Conservation (phyloP, 2,797 vertebrate species). For the Pitangus sulphuratus region DNA sequence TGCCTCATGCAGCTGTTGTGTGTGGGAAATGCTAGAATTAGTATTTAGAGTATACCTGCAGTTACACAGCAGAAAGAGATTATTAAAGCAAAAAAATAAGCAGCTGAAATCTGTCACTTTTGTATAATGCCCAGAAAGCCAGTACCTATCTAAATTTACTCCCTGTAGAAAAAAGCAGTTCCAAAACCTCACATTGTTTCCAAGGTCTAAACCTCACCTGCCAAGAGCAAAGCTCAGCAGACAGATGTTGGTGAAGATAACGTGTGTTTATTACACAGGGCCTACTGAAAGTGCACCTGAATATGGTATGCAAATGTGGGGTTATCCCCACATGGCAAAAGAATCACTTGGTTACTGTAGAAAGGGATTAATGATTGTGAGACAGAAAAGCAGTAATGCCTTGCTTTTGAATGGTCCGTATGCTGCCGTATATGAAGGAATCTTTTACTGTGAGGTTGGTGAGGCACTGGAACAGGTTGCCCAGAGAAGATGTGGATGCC, state of each 20-base stretch:
- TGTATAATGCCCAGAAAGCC: background rate
- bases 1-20: background rate
- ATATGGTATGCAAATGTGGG: accelerated
- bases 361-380: background rate
- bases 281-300: background rate
- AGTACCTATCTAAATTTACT: background rate
- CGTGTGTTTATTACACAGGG: background rate
- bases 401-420: background rate
- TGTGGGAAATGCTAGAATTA: background rate
- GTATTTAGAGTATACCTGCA: background rate
- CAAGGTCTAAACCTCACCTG: background rate
- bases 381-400: background rate
- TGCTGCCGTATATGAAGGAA: background rate
- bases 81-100: background rate
- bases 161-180: background rate
- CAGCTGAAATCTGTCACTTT: background rate
- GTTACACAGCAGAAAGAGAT: background rate
- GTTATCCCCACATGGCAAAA: background rate
- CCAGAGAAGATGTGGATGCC: background rate
- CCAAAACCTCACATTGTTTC: background rate
- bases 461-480: background rate
- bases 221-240: background rate
- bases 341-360: background rate
- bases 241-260: background rate
- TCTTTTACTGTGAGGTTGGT: background rate